Conservation (phyloP, 2,888 invertebrate genomes). For the Athalia rosae region DNA sequence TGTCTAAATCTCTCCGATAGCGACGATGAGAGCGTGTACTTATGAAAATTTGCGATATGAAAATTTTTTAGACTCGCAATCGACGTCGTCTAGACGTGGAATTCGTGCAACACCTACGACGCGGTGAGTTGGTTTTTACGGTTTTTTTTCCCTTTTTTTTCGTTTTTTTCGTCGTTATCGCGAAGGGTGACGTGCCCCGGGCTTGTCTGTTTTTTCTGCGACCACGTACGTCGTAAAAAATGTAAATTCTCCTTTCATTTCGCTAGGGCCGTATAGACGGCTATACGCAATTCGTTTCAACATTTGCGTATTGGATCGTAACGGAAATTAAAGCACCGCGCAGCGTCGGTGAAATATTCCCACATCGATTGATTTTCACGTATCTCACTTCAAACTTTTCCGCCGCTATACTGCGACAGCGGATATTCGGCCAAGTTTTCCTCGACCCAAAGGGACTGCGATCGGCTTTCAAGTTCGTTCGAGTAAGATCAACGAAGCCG, state of each 20-base stretch:
- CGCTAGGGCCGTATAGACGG: constrained; percentile 22
- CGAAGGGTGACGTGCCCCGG: constrained; percentile 2
- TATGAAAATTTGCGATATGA: constrained; percentile 17
- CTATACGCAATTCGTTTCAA: constrained; percentile 12
- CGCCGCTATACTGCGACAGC: constrained; percentile 12
- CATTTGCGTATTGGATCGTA: constrained; percentile 33
- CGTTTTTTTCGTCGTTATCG: constrained; percentile 8
- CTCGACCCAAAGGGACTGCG: constrained; percentile 37
- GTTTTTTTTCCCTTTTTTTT: too few species aligned
- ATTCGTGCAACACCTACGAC: constrained; percentile 34
- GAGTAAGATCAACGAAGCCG: constrained; percentile 33
- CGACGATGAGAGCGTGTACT: constrained; percentile 20
- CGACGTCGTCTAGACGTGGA: constrained; percentile 34
- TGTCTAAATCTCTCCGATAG: constrained; percentile 16
- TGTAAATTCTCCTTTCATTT: constrained; percentile 24
- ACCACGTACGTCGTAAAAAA: constrained; percentile 17
- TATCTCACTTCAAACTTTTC: constrained; percentile 39
- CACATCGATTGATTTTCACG: constrained; percentile 34
- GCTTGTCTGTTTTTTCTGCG: not conserved
- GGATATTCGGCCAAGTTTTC: constrained; percentile 32
- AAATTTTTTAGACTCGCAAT: constrained; percentile 28
- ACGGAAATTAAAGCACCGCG: constrained; percentile 22
- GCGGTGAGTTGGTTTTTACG: too few species aligned
- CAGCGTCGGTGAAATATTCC: constrained; percentile 38
- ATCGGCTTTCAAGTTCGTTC: constrained; percentile 42